Evolutionary conservation across 2,113 vertebrate species (phyloP), one percentile per base, ranked within the genome.

Genomic region (Hippocampus zosterae): DNA sequence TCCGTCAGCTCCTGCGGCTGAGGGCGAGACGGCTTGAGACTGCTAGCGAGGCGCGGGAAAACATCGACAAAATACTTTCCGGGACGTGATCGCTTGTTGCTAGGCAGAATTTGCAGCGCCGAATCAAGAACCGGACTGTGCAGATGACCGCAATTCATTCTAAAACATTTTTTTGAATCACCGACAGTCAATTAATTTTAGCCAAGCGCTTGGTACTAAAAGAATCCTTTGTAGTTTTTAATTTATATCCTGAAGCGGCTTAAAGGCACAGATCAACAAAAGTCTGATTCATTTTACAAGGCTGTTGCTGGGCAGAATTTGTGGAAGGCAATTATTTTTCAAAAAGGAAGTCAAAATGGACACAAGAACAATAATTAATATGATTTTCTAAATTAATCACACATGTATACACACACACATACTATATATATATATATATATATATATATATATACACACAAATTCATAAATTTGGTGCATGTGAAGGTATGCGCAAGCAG

Each of bases 1-100:
- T 95, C 96, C 67, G 97, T 99, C 89, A 99, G 79, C 89, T 97
- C 97, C 0, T 97, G 94, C 0, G 97, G 97, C 97, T 99, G 73
- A 70, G 53, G 57, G 70, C 46, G 46, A 15, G 57, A 18, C 15
- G 3, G 4, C 27, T 33, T 59, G 15, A 37, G 33, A 37, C 33
- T 37, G 33, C 33, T 37, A 37, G 33, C 33, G 33, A 37, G 33
- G 33, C 33, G 33, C 0, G 33, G 5, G 33, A 37, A 37, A 5
- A 37, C 21, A 56, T 56, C 10, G 12, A 23, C 53, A 56, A 46
- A 46, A 46, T 46, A 4, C 4, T 46, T 15, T 13, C 15, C 12
- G 16, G 44, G 46, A 5, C 1, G 46, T 18, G 46, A 50, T 50
- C 46, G 18, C 15, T 16, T 50, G 12, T 18, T 50, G 46, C 46